Evolutionary conservation across 2,797 vertebrate species (phyloP).

Genomic region (Anas georgica): DNA sequence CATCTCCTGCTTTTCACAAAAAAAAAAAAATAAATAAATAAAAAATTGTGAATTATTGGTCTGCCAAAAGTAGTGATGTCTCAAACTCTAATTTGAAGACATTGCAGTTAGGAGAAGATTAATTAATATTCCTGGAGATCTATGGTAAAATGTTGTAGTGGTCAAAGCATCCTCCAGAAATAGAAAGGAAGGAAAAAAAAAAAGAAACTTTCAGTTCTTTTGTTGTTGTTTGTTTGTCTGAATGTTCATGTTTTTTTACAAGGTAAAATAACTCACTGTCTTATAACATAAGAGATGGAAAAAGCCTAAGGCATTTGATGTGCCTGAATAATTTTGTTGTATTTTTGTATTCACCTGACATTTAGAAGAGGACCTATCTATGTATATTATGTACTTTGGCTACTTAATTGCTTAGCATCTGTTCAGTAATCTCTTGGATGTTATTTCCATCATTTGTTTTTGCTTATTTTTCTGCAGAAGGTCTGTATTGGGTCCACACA

Average conservation of each 20-base stretch:
- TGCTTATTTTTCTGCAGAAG: neutral
- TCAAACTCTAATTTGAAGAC: neutral
- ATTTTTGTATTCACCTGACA: neutral
- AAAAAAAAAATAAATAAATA: neutral
- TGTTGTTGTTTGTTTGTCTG: neutral
- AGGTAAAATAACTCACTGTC: neutral
- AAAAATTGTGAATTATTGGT: fast-evolving
- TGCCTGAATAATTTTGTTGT: neutral
- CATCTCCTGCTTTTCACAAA: neutral
- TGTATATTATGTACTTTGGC: neutral
- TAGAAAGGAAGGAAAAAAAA: fast-evolving
- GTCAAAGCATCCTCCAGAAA: neutral
- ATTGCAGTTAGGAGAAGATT: neutral
- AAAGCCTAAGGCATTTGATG: neutral
- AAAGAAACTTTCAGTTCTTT: neutral
- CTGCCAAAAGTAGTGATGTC: neutral
- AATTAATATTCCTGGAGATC: neutral
- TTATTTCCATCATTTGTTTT: neutral
- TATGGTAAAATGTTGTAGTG: neutral
- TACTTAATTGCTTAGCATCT: neutral
- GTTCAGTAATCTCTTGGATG: neutral
- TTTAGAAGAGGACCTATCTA: neutral
- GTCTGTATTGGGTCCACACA: neutral
- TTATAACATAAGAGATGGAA: neutral
- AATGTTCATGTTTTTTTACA: neutral